Evolutionary conservation across 1,140 invertebrate genomes (phyloP).

Genomic region (Drosophila athabasca): DNA sequence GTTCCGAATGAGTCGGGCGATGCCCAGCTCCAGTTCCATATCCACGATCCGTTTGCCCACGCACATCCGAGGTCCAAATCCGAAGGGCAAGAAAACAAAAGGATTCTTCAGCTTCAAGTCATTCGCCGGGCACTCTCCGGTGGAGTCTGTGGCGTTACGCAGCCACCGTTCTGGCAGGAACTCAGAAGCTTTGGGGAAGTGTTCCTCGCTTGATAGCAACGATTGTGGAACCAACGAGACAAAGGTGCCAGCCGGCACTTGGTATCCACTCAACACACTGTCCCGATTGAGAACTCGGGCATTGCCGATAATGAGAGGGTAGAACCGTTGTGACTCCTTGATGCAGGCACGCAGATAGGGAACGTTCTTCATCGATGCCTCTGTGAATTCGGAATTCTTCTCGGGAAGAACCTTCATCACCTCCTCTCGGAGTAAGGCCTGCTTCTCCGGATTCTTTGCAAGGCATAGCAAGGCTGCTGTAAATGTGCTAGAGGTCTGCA

Average conservation of each 20-base stretch:
- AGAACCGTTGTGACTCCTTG: slow-evolving; percentile 86
- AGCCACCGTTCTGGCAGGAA: slow-evolving; percentile 87
- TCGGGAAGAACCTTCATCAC: slow-evolving; percentile 84
- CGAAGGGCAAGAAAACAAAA: slow-evolving; percentile 87
- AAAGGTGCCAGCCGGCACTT: slow-evolving; percentile 86
- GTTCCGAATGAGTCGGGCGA: slow-evolving; percentile 86
- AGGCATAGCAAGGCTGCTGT: slow-evolving; percentile 77
- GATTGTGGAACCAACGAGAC: slow-evolving; percentile 84
- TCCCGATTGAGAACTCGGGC: slow-evolving; percentile 84
- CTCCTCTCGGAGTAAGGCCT: slow-evolving; percentile 88
- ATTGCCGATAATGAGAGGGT: slow-evolving; percentile 85
- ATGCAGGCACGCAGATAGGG: slow-evolving; percentile 87
- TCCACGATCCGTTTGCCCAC: slow-evolving; percentile 88
- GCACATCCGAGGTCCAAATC: slow-evolving; percentile 86
- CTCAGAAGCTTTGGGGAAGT: slow-evolving; percentile 84
- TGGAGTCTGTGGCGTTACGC: slow-evolving; percentile 24
- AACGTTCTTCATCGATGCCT: slow-evolving; percentile 85
- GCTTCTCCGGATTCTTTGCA: slow-evolving; percentile 87
- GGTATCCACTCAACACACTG: slow-evolving; percentile 85
- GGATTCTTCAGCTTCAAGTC: slow-evolving; percentile 84
- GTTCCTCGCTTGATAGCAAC: slow-evolving; percentile 82
- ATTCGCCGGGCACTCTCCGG: slow-evolving; percentile 48
- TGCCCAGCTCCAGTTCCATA: slow-evolving; percentile 87
- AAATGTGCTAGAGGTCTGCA: slow-evolving; percentile 58
- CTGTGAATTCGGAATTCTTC: slow-evolving; percentile 84